phyloP scores from a whole-genome alignment of 2,113 vertebrate species.

The Thymallus thymallus region DNA sequence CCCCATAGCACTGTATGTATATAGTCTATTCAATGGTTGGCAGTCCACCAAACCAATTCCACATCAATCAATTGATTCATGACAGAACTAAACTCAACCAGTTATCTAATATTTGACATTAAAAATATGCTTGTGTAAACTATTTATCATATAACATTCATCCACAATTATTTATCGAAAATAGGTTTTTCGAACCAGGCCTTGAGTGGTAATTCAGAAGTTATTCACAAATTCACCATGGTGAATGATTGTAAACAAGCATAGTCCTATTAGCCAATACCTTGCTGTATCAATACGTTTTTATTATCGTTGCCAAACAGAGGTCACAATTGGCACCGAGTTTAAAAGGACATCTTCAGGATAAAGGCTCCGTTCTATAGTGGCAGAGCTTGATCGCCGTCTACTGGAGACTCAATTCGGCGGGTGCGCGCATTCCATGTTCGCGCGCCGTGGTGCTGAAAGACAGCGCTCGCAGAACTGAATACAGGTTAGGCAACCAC shows the following conservation, averaged over 20 bases:
- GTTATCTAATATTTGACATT: no score
- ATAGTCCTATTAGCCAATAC: neutral
- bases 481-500: no score
- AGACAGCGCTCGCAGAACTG: slow-evolving; percentile 10
- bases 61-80: no score
- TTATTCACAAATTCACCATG: no score
- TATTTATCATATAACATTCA: no score
- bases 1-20: no score
- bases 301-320: neutral
- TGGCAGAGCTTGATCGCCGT: slow-evolving; percentile 77
- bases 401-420: slow-evolving; percentile 67
- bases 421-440: neutral
- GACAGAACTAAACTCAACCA: no score
- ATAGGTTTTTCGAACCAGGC: neutral
- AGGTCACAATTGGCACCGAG: neutral
- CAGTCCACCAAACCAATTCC: no score
- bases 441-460: slow-evolving; percentile 28
- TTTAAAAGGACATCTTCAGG: neutral
- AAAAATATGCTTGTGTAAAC: no score
- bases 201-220: neutral
- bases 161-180: neutral
- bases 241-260: no score
- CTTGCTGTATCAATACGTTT: neutral
- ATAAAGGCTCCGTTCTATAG: neutral
- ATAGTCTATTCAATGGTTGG: no score